These are phyloP conservation scores for Sebastes schlegelii DNA, from an alignment of 2,113 vertebrate species.

Conservation along the genomic window DNA sequence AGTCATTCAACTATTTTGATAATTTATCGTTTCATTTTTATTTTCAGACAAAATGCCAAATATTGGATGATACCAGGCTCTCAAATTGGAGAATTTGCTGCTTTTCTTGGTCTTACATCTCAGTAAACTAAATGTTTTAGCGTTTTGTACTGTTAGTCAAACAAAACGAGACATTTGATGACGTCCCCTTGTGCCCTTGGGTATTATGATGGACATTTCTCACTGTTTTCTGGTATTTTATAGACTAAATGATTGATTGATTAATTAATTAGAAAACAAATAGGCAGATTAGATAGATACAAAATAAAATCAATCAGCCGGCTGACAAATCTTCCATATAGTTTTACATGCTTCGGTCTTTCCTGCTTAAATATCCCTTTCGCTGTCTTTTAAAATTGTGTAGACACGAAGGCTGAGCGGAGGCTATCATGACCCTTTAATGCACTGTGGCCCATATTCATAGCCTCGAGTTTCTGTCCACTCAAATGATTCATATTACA, in stretches of 20 bases:
- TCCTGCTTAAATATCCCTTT: background rate
- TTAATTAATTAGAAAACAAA: no score
- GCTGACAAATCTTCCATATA: background rate
- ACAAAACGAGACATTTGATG: background rate
- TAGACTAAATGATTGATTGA: no score
- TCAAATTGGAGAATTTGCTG: background rate
- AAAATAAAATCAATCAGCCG: no score
- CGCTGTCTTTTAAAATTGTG: background rate
- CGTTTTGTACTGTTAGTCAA: background rate
- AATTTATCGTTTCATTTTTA: background rate
- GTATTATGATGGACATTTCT: no score
- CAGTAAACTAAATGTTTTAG: background rate
- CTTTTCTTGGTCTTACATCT: background rate
- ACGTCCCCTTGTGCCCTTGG: background rate
- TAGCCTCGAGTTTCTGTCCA: conserved; percentile 13
- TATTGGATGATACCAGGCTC: background rate
- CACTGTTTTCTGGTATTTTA: no score
- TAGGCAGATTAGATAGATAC: no score
- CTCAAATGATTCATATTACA: conserved; percentile 14
- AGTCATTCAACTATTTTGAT: background rate
- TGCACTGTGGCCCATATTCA: conserved; percentile 17
- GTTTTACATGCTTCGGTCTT: background rate
- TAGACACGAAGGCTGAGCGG: background rate
- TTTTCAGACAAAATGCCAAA: background rate
- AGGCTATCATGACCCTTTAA: conserved; percentile 28